These are phyloP conservation scores for Hafferia zeledoni DNA, from an alignment of 2,797 vertebrate species.

Conservation along the genomic window DNA sequence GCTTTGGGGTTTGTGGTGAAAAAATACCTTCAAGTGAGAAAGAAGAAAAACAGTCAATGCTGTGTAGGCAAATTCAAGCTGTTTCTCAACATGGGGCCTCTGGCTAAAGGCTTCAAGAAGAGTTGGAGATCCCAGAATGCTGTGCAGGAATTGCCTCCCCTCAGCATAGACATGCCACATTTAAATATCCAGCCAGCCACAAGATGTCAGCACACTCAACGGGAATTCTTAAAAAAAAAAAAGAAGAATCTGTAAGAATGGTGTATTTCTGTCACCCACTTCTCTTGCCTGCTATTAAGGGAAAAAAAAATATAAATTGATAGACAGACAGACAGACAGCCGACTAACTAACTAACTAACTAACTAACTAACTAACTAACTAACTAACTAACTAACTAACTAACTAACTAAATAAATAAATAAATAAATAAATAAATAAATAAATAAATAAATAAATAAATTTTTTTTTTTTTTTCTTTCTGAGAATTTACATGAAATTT, in stretches of 20 bases:
- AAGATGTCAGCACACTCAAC: constrained; percentile 70
- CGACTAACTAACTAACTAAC: no score
- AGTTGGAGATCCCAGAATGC: constrained; percentile 9
- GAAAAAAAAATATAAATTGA: background rate
- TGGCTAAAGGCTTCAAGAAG: background rate
- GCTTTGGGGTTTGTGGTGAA: background rate
- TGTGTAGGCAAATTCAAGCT: background rate
- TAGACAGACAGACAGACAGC: no score
- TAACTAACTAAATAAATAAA: background rate
- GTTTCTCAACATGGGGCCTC: background rate
- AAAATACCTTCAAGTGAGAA: background rate
- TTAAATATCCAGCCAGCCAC: constrained; percentile 52
- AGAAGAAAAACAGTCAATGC: background rate
- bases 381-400: no score
- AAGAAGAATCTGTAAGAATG: background rate
- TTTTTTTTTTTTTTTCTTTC: background rate
- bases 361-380: no score
- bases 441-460: background rate
- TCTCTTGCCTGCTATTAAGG: background rate
- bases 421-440: background rate
- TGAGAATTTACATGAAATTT: background rate
- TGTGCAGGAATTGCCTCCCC: background rate
- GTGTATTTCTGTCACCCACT: background rate
- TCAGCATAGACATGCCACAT: background rate
- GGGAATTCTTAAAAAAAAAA: background rate